Conservation (phyloP, 2,797 vertebrate species). For the Sebastolobus altivelis region DNA sequence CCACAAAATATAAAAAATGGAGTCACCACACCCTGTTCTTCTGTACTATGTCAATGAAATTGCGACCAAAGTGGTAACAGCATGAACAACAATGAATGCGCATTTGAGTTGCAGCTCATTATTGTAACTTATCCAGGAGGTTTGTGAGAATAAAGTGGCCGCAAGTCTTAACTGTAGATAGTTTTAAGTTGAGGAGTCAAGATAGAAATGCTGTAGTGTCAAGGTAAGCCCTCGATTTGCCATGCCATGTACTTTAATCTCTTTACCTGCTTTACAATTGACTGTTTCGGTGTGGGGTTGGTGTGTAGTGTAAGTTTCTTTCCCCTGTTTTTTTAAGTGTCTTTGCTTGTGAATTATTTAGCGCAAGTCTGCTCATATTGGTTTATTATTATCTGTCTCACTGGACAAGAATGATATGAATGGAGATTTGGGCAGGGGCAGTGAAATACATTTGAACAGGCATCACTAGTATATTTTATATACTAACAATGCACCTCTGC, state of each 20-base stretch:
- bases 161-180: constrained; percentile 27
- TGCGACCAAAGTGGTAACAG: neutral
- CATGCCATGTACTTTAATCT: constrained; percentile 72
- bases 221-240: constrained; percentile 74
- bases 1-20: neutral
- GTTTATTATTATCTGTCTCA: constrained; percentile 43
- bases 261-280: constrained; percentile 70
- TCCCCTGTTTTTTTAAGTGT: constrained; percentile 39
- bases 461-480: constrained; percentile 37
- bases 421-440: constrained; percentile 24
- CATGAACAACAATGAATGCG: neutral
- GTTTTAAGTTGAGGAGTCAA: constrained; percentile 65
- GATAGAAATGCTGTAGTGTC: constrained; percentile 61
- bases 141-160: neutral
- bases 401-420: constrained; percentile 41
- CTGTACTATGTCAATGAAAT: neutral
- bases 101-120: neutral
- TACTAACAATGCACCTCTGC: constrained; percentile 31
- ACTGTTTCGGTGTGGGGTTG: constrained; percentile 57
- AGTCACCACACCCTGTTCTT: neutral
- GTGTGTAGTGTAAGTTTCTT: constrained; percentile 42
- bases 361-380: constrained; percentile 19
- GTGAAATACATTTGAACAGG: constrained; percentile 44
- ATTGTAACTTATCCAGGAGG: neutral
- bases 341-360: constrained; percentile 20